phyloP scores from a whole-genome alignment of 2,113 vertebrate species.

The Xyliphius kryptos region DNA sequence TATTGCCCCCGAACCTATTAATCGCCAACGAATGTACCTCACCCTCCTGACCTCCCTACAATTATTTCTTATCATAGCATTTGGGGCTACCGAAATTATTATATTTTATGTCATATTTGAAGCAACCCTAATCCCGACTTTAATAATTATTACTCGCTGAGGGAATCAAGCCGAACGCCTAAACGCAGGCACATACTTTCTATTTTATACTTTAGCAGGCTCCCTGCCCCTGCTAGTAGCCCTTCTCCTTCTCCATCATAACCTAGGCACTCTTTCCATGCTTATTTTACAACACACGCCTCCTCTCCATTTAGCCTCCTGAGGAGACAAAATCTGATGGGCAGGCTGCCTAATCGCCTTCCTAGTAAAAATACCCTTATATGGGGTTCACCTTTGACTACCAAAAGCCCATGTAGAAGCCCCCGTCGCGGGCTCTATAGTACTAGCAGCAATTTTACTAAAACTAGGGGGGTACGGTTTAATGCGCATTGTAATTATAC shows the following conservation, averaged over 20 bases:
- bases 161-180: constrained; percentile 35
- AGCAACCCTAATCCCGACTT: constrained; percentile 39
- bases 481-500: constrained; percentile 35
- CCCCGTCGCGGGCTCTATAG: no score
- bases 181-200: constrained; percentile 35
- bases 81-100: constrained; percentile 4
- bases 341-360: constrained; percentile 17
- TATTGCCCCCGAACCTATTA: background rate
- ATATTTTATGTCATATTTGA: constrained; percentile 43
- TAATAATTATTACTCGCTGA: constrained; percentile 42
- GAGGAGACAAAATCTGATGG: no score
- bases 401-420: no score
- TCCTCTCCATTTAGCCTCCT: no score
- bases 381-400: no score
- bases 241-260: background rate
- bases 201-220: constrained; percentile 39
- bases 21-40: constrained; percentile 27
- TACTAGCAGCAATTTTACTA: no score
- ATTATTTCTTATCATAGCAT: constrained; percentile 18
- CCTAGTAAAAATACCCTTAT: constrained; percentile 44
- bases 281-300: background rate
- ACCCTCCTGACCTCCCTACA: constrained; percentile 13
- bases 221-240: constrained; percentile 29
- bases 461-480: constrained; percentile 43
- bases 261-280: no score